These are phyloP conservation scores for Diarsia rubi DNA, from an alignment of 2,888 invertebrate genomes.

Conservation along the genomic window DNA sequence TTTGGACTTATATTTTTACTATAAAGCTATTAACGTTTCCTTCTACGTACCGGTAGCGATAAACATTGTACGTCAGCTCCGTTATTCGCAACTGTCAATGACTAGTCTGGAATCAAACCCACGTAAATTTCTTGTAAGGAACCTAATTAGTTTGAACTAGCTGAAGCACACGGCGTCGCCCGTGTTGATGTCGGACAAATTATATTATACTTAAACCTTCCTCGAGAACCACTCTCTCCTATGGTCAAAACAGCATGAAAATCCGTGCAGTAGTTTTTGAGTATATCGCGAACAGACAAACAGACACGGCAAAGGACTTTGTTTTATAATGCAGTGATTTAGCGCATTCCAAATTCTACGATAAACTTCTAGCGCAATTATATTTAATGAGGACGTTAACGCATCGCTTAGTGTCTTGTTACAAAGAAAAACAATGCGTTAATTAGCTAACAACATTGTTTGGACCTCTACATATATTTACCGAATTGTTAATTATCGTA, in stretches of 20 bases:
- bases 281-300: too few species aligned
- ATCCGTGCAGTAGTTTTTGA: too few species aligned
- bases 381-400: conserved; percentile 54
- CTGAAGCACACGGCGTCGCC: too few species aligned
- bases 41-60: background rate
- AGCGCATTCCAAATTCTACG: conserved; percentile 38
- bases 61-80: conserved; percentile 7
- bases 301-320: too few species aligned
- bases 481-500: conserved; percentile 19
- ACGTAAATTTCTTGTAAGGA: conserved; percentile 3
- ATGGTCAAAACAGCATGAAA: too few species aligned
- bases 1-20: conserved; percentile 25
- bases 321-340: background rate
- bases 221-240: too few species aligned
- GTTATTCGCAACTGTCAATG: conserved; percentile 33
- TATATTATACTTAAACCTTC: too few species aligned
- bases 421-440: conserved; percentile 40
- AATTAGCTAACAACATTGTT: conserved; percentile 45
- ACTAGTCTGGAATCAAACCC: conserved; percentile 15
- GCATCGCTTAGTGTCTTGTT: conserved; percentile 45
- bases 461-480: conserved; percentile 26
- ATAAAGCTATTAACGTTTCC: conserved; percentile 20
- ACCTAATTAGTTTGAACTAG: conserved; percentile 22
- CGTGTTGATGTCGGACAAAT: too few species aligned
- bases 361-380: conserved; percentile 37